phyloP scores from a whole-genome alignment of 2,797 vertebrate genomes.

The Centroberyx gerrardi region DNA sequence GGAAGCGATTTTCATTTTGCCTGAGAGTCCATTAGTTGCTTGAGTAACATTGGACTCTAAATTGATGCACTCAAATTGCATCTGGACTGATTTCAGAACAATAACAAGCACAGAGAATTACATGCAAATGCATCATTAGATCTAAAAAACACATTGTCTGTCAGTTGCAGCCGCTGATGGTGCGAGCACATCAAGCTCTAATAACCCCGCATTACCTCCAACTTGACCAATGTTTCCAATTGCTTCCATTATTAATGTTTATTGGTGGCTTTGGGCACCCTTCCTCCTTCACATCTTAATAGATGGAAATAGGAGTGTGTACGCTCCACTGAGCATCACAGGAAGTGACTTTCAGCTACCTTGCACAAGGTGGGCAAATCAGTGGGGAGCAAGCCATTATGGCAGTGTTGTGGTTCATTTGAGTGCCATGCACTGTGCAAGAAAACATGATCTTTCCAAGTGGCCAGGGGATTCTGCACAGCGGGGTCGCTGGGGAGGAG shows the following conservation, averaged over 20 bases:
- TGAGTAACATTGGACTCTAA: slow-evolving; percentile 80
- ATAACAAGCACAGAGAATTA: slow-evolving; percentile 77
- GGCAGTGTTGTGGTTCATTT: slow-evolving; percentile 85
- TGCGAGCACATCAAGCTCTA: slow-evolving; percentile 58
- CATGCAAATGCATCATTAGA: slow-evolving; percentile 81
- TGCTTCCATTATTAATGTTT: slow-evolving; percentile 72
- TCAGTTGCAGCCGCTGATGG: slow-evolving; percentile 59
- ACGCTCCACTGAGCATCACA: slow-evolving; percentile 86
- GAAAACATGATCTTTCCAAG: slow-evolving; percentile 85
- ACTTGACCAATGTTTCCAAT: slow-evolving; percentile 64
- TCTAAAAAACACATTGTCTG: slow-evolving; percentile 73
- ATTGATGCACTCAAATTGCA: slow-evolving; percentile 84
- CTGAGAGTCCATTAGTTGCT: slow-evolving; percentile 85
- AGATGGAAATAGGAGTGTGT: slow-evolving; percentile 89
- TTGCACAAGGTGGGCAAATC: slow-evolving; percentile 90
- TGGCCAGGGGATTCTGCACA: slow-evolving; percentile 83
- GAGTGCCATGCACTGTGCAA: slow-evolving; percentile 81
- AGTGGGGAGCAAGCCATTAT: slow-evolving; percentile 85
- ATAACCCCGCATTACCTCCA: slow-evolving; percentile 66
- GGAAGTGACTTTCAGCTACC: slow-evolving; percentile 88
- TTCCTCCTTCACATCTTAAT: slow-evolving; percentile 87
- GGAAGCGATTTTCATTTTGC: slow-evolving; percentile 85
- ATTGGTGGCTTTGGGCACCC: slow-evolving; percentile 62
- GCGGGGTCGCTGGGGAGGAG: slow-evolving; percentile 81
- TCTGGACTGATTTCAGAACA: slow-evolving; percentile 82